Percentiles rank a stretch among this genome's conserved stretches.
Conservation (phyloP, 2,888 invertebrate genomes). For the Cordilura impudica region DNA sequence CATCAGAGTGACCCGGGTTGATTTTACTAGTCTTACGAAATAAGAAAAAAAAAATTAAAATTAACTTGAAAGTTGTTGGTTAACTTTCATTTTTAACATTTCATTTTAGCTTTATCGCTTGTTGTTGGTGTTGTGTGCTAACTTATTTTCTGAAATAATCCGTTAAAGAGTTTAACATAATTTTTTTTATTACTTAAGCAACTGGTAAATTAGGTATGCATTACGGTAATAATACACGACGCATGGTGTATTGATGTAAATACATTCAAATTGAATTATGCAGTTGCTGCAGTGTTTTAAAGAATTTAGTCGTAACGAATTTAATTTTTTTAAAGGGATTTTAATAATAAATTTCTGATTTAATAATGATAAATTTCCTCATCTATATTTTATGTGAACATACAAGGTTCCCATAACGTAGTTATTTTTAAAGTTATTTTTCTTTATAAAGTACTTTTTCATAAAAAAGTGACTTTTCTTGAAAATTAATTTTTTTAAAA, state of each 20-base stretch:
- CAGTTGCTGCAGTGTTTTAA: not conserved
- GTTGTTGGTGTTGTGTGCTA: not conserved
- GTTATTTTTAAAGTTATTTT: too few relatives aligned
- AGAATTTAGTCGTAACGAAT: not conserved
- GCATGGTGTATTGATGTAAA: too few relatives aligned
- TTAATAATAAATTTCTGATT: too few relatives aligned
- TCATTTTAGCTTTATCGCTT: not conserved
- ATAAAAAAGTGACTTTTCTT: too few relatives aligned
- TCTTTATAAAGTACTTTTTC: too few relatives aligned
- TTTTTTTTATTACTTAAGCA: not conserved
- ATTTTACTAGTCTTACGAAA: not conserved
- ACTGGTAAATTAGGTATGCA: not conserved
- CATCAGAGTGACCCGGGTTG: not conserved
- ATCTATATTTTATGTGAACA: too few relatives aligned
- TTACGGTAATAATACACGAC: not conserved
- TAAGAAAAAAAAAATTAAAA: too few relatives aligned
- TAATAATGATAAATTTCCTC: too few relatives aligned
- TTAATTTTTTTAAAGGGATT: not conserved
- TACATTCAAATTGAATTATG: not conserved
- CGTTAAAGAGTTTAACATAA: constrained; percentile 12
- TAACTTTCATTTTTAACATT: constrained; percentile 24
- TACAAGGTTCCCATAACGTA: too few relatives aligned
- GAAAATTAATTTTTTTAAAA: too few relatives aligned
- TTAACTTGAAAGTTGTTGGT: constrained; percentile 24
- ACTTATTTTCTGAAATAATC: too few relatives aligned